Evolutionary conservation across 2,797 vertebrate genomes (phyloP).

Genomic region (Rousettus madagascariensis): DNA sequence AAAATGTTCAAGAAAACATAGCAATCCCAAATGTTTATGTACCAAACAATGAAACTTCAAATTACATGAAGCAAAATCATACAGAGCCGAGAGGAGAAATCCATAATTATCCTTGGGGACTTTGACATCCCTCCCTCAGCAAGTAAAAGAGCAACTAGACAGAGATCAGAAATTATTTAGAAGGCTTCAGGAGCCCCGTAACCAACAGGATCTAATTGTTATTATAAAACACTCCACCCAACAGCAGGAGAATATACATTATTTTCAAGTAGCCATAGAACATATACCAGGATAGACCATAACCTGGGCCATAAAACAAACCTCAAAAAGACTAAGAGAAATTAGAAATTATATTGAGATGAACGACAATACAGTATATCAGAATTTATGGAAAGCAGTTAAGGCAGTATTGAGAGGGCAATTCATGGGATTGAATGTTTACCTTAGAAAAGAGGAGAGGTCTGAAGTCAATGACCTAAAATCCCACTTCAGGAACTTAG

Average conservation of each 20-base stretch:
- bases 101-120: background rate
- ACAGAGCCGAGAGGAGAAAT: background rate
- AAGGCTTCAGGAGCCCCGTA: background rate
- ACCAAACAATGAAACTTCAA: background rate
- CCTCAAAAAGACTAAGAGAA: background rate
- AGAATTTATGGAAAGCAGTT: background rate
- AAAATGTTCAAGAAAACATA: background rate
- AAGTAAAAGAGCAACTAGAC: background rate
- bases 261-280: background rate
- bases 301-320: background rate
- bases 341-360: background rate
- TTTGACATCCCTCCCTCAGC: background rate
- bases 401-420: background rate
- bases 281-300: background rate
- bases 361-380: background rate
- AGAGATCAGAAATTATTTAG: background rate
- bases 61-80: background rate
- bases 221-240: background rate
- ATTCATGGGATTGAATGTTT: background rate
- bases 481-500: background rate
- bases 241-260: background rate
- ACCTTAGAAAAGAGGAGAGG: background rate
- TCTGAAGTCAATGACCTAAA: background rate
- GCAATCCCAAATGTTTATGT: background rate
- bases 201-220: background rate